Evolutionary conservation across 2,113 vertebrate species (phyloP), one percentile per base, ranked within the genome.

Genomic region (Spheniscus mendiculus): DNA sequence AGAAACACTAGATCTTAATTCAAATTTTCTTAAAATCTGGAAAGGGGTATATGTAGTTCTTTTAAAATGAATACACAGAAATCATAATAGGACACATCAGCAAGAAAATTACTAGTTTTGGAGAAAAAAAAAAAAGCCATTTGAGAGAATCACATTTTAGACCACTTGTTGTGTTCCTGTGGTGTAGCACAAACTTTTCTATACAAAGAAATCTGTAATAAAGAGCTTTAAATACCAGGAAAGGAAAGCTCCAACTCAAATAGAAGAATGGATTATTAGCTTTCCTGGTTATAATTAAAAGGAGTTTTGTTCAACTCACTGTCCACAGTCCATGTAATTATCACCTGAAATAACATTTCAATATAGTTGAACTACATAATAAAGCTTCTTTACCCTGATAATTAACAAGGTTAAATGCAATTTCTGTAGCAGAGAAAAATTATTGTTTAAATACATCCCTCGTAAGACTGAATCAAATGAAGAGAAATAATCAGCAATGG

Each of bases 251-350:
- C 9, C 12, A 62, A 30, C 53, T 93, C n/a, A 70, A 89, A 82
- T 7, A 61, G 25, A 85, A 56, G 83, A 89, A 93, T 63, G 58
- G 15, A 30, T 85, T 84, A 69, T 53, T 65, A 34, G 20, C 30
- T 92, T 95, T 97, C 25, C 32, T 27, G 21, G n/a, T 83, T 88
- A 53, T 83, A 97, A 93, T 83, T 92, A 85, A 90, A 95, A 90
- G n/a, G 18, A 91, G 20, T 19, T 85, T 95, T 81, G 56, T 65
- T 56, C 74, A 69, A 62, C 30, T 90, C 34, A 72, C 53, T 87
- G 45, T 89, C 89, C 65, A 53, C 17, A 83, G 34, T 76, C 52
- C 32, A 65, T 82, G 36, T 71, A 83, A 93, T 92, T 96, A 90
- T 38, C 53, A 67, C 30, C 56, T 89, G 83, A 87, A 96, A 87